phyloP scores from a whole-genome alignment of 1,140 invertebrate genomes.

The Drosophila busckii region DNA sequence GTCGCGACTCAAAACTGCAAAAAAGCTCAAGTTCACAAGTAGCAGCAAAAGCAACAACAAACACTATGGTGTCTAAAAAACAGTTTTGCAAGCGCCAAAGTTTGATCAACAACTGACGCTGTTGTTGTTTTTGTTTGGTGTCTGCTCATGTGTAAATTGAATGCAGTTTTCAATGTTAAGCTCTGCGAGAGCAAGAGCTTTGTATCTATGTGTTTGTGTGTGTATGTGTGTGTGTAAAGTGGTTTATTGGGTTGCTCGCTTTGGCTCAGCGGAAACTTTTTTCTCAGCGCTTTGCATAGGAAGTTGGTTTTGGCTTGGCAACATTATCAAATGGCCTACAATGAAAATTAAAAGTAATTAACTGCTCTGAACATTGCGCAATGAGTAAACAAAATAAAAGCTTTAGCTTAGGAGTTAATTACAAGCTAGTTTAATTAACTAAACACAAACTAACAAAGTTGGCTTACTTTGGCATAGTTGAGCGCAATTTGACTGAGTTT shows the following conservation, averaged over 20 bases:
- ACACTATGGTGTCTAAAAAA: no score
- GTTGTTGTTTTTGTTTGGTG: background rate
- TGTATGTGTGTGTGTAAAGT: slow-evolving; percentile 29
- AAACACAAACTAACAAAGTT: slow-evolving; percentile 14
- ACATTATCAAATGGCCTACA: slow-evolving; percentile 46
- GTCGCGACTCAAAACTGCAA: no score
- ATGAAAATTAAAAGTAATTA: slow-evolving; percentile 67
- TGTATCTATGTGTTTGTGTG: slow-evolving; percentile 1
- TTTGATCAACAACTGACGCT: no score
- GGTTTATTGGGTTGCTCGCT: slow-evolving; percentile 43
- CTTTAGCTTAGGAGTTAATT: slow-evolving; percentile 36
- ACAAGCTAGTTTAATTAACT: slow-evolving; percentile 10
- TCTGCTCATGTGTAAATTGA: slow-evolving; percentile 8
- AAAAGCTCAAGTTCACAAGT: no score
- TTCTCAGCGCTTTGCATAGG: slow-evolving; percentile 43
- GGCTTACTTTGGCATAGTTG: slow-evolving; percentile 11
- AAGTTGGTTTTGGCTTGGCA: slow-evolving; percentile 39
- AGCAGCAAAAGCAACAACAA: no score
- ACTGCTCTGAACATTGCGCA: slow-evolving; percentile 41
- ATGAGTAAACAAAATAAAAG: slow-evolving; percentile 23
- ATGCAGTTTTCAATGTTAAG: slow-evolving; percentile 57
- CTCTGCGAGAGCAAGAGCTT: slow-evolving; percentile 10
- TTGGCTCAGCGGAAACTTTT: slow-evolving; percentile 28
- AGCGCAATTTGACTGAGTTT: no score
- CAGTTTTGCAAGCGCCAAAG: slow-evolving; percentile 7